Evolutionary conservation across 2,888 invertebrate species (phyloP).

Genomic region (Tenthredo distinguenda): DNA sequence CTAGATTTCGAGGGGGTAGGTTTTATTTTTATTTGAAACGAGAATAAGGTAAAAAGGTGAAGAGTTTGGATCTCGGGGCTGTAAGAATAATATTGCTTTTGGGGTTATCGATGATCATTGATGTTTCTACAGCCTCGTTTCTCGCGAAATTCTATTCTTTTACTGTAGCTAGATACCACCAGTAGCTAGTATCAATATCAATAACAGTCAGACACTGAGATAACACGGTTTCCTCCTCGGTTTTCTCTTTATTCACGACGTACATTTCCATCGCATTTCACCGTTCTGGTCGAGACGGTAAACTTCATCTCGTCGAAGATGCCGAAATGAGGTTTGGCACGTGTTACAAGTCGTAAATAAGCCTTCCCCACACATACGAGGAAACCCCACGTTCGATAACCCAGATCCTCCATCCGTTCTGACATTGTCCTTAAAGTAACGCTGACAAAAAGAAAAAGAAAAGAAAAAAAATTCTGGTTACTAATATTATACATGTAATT

Average conservation of each 20-base stretch:
- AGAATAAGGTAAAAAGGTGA: not conserved
- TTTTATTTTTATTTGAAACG: conserved; percentile 28
- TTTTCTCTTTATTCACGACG: conserved; percentile 35
- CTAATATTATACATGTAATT: not conserved
- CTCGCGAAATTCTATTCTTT: conserved; percentile 28
- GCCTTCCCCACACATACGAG: not conserved
- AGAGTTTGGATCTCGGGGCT: conserved; percentile 18
- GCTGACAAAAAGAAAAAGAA: not conserved
- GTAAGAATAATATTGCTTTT: conserved; percentile 40
- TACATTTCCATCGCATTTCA: conserved; percentile 35
- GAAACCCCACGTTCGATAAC: not conserved
- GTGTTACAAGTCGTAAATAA: conserved; percentile 49
- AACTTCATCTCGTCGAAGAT: conserved; percentile 44
- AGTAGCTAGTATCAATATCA: conserved; percentile 31
- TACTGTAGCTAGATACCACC: not conserved
- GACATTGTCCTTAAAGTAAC: not conserved
- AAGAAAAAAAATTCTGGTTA: not conserved
- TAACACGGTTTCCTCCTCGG: conserved; percentile 21
- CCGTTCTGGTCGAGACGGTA: conserved; percentile 8
- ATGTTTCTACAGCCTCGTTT: conserved; percentile 11
- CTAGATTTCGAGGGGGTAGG: not conserved
- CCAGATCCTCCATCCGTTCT: not conserved
- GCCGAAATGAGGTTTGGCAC: conserved; percentile 48
- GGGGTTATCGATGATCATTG: conserved; percentile 41
- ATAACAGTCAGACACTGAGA: conserved; percentile 47